Conservation (phyloP, 2,797 vertebrate species). For the Aulostomus chinensis region DNA sequence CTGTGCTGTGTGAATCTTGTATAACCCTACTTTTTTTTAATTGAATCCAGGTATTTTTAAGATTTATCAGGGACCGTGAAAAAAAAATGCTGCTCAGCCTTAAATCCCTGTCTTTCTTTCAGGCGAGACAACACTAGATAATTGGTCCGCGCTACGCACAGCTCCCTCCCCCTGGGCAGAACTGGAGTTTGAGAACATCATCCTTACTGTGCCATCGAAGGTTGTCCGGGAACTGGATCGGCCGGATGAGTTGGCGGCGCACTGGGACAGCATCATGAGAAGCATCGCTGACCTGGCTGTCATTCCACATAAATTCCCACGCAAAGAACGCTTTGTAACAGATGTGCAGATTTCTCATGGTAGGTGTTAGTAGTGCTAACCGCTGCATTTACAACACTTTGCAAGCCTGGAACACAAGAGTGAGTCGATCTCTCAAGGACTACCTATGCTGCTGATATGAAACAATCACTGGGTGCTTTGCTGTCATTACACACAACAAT, state of each 20-base stretch:
- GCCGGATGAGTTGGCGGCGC: slow-evolving; percentile 73
- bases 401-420: too few species aligned
- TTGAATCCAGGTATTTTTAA: too few species aligned
- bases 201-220: slow-evolving; percentile 82
- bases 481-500: neutral
- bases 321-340: slow-evolving; percentile 87
- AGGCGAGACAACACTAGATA: slow-evolving; percentile 57
- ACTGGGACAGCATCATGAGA: slow-evolving; percentile 86
- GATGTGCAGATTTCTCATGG: slow-evolving; percentile 87
- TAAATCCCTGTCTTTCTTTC: neutral
- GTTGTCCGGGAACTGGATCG: slow-evolving; percentile 71
- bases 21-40: too few species aligned
- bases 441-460: too few species aligned
- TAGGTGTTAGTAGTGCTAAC: slow-evolving; percentile 11
- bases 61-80: too few species aligned
- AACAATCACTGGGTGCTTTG: neutral
- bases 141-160: slow-evolving; percentile 56
- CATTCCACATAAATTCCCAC: slow-evolving; percentile 77
- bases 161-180: slow-evolving; percentile 89
- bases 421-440: too few species aligned
- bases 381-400: too few species aligned
- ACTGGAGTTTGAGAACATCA: slow-evolving; percentile 87
- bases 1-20: too few species aligned
- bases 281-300: slow-evolving; percentile 80
- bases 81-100: too few species aligned